Conservation (phyloP, 2,797 vertebrate species). For the Phoeniculus purpureus region DNA sequence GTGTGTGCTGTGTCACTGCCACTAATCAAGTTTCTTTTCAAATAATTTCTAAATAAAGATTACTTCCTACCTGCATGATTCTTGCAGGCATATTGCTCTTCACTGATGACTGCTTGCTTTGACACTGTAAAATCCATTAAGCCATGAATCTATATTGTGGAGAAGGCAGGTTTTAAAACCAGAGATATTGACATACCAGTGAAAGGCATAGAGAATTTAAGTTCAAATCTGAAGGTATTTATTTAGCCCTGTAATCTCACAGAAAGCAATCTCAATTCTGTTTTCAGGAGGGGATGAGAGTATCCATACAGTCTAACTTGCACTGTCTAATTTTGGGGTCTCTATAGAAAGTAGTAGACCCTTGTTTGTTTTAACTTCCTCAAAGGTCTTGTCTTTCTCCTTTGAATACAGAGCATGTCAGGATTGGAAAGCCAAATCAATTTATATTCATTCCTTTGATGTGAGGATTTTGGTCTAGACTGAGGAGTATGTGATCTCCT, state of each 20-base stretch:
- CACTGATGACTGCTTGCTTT: neutral
- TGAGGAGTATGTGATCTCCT: neutral
- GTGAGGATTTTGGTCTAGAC: neutral
- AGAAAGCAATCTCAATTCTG: neutral
- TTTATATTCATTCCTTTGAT: neutral
- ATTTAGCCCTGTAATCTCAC: neutral
- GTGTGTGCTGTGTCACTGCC: constrained; percentile 6
- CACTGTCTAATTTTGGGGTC: neutral
- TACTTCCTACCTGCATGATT: neutral
- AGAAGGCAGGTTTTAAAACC: neutral
- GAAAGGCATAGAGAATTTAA: neutral
- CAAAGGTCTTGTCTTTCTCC: neutral
- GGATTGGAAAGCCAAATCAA: neutral
- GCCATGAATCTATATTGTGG: neutral
- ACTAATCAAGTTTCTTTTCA: constrained; percentile 22
- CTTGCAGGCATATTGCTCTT: neutral
- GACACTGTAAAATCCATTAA: neutral
- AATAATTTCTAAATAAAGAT: constrained; percentile 15
- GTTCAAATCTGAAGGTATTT: neutral
- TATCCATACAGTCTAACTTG: neutral
- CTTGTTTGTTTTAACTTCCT: neutral
- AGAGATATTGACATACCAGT: neutral
- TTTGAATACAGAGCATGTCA: neutral
- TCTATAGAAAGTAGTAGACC: neutral
- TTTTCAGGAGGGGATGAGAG: neutral